Conservation (phyloP, 2,888 invertebrate genomes). For the Theristus sp. region DNA sequence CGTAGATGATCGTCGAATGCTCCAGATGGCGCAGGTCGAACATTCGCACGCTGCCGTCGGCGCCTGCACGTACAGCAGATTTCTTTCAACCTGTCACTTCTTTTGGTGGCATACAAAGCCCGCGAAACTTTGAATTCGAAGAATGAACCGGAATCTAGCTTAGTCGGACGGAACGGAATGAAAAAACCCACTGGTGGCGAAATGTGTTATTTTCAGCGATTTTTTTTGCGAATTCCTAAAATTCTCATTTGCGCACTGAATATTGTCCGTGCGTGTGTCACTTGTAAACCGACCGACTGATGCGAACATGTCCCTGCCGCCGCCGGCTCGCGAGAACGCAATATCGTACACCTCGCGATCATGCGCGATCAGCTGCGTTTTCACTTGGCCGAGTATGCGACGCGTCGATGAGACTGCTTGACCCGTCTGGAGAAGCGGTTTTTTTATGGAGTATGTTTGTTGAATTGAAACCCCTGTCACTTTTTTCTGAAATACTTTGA, state of each 20-base stretch:
- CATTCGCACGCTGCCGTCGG: constrained; percentile 95
- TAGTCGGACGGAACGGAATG: no score
- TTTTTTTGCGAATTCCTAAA: no score
- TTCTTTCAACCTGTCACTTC: no score
- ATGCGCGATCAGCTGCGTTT: constrained; percentile 93
- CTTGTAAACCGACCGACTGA: constrained; percentile 61
- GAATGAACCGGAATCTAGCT: no score
- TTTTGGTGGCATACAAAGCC: no score
- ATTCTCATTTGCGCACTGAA: no score
- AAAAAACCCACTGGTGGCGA: no score
- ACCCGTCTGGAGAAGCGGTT: constrained; percentile 38
- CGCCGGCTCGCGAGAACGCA: constrained; percentile 89
- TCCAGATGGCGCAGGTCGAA: constrained; percentile 91
- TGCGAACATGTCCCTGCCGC: constrained; percentile 96
- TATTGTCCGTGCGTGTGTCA: no score
- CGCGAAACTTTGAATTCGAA: no score
- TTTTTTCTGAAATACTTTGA: not conserved
- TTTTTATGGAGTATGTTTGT: no score
- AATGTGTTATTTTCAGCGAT: no score
- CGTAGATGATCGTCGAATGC: constrained; percentile 98
- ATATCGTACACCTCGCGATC: constrained; percentile 99
- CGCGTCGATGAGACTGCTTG: constrained; percentile 71
- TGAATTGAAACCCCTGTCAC: no score
- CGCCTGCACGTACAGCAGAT: constrained; percentile 47
- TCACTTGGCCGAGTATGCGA: constrained; percentile 49